Conservation (phyloP, 2,113 vertebrate genomes). For the Periophthalmus modestus region DNA sequence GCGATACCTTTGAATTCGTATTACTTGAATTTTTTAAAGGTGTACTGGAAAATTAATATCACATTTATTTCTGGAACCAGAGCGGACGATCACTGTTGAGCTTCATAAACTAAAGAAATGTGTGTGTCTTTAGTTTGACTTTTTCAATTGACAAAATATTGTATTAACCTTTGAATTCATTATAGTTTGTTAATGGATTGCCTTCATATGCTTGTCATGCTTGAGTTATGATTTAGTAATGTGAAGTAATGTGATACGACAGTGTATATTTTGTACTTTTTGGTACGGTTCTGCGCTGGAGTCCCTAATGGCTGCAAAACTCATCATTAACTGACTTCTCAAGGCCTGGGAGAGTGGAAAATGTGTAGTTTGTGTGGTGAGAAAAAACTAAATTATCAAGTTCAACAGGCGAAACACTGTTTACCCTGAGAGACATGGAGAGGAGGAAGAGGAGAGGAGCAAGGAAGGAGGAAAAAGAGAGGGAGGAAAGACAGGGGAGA, state of each 20-base stretch:
- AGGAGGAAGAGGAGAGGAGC: too few relatives aligned
- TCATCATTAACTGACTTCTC: constrained; percentile 75
- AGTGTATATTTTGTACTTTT: not conserved
- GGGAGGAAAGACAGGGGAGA: too few relatives aligned
- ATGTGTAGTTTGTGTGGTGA: constrained; percentile 12
- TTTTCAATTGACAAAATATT: too few relatives aligned
- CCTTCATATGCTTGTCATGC: not conserved
- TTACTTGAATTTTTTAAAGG: too few relatives aligned
- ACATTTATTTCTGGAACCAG: too few relatives aligned
- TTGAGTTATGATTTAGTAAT: not conserved
- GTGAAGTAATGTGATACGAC: not conserved
- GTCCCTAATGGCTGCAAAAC: constrained; percentile 70
- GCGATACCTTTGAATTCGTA: too few relatives aligned
- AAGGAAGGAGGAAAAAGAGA: too few relatives aligned
- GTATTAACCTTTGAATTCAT: not conserved
- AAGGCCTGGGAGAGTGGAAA: constrained; percentile 51
- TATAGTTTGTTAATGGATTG: not conserved
- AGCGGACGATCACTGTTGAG: too few relatives aligned
- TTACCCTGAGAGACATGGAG: constrained; percentile 67
- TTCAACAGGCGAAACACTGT: constrained; percentile 74
- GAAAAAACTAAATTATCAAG: constrained; percentile 65
- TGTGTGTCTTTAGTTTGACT: too few relatives aligned
- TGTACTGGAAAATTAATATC: too few relatives aligned
- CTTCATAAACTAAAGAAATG: too few relatives aligned
- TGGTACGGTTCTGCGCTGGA: constrained; percentile 23